Evolutionary conservation across 2,888 invertebrate species (phyloP).

Genomic region (Chydorus sphaericus): DNA sequence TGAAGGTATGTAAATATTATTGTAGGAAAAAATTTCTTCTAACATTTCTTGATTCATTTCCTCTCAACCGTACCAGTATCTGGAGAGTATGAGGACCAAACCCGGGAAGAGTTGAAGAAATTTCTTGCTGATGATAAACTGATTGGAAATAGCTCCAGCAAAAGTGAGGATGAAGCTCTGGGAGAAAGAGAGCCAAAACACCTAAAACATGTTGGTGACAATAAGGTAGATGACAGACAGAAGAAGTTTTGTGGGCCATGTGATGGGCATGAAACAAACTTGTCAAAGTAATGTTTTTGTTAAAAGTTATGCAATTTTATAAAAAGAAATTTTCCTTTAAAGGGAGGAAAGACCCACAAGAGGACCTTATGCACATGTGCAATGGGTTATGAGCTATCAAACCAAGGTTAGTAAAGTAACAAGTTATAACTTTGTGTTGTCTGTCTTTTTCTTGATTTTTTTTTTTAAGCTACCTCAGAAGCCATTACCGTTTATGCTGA

Average conservation of each 20-base stretch:
- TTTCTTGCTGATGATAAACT: conserved; percentile 89
- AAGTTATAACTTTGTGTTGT: too few species aligned
- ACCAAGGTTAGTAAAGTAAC: too few species aligned
- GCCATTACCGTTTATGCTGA: conserved; percentile 96
- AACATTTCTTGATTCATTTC: too few species aligned
- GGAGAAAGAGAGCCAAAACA: conserved; percentile 36
- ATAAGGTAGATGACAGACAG: conserved; percentile 81
- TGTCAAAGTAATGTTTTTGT: too few species aligned
- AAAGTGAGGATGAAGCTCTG: conserved; percentile 67
- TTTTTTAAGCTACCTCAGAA: too few species aligned
- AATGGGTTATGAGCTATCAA: too few species aligned
- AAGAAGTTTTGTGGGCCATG: conserved; percentile 99
- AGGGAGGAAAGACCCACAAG: conserved; percentile 50
- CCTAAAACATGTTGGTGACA: conserved; percentile 57
- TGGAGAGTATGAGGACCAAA: conserved; percentile 65
- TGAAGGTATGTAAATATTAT: conserved; percentile 27
- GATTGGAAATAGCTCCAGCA: conserved; percentile 72
- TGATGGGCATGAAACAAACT: conserved; percentile 92
- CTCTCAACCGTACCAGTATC: conserved; percentile 8
- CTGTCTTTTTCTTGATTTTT: too few species aligned
- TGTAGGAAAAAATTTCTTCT: too few species aligned
- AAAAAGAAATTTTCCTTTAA: conserved; percentile 20
- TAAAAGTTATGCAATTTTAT: too few species aligned
- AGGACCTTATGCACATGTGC: too few species aligned
- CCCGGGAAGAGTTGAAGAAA: conserved; percentile 80